Percentiles rank a stretch among this genome's conserved stretches.
Evolutionary conservation across 2,888 invertebrate species (phyloP).

Genomic region (Tachystola acroxantha): DNA sequence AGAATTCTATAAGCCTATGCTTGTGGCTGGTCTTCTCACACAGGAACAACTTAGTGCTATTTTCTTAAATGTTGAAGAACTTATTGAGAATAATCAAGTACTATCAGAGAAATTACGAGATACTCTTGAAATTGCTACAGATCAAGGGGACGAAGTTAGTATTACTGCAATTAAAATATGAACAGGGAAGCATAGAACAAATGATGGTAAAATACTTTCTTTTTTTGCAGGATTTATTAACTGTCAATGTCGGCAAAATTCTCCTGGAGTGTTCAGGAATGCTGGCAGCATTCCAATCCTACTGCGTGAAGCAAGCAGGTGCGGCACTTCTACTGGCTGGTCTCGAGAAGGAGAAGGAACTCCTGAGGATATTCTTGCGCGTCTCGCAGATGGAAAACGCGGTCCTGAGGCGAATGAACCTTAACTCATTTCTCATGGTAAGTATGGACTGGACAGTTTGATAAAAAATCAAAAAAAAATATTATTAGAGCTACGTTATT

Average conservation of each 20-base stretch:
- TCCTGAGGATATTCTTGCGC: slow-evolving; percentile 94
- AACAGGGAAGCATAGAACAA: no score
- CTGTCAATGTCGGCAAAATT: slow-evolving; percentile 93
- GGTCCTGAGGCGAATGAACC: slow-evolving; percentile 94
- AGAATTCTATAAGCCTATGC: slow-evolving; percentile 95
- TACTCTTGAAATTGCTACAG: slow-evolving; percentile 90
- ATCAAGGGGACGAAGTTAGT: slow-evolving; percentile 84
- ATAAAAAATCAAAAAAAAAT: background rate
- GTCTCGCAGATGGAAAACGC: slow-evolving; percentile 98
- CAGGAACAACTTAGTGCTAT: slow-evolving; percentile 94
- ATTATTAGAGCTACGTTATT: no score
- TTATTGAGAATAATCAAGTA: slow-evolving; percentile 91
- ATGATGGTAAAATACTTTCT: no score
- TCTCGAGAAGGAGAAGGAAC: slow-evolving; percentile 95
- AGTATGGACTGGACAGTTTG: slow-evolving; percentile 22
- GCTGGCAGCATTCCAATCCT: slow-evolving; percentile 96
- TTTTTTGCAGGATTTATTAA: slow-evolving; percentile 82
- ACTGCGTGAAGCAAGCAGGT: slow-evolving; percentile 95
- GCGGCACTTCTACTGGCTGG: slow-evolving; percentile 93
- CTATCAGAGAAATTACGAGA: slow-evolving; percentile 92
- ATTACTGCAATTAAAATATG: no score
- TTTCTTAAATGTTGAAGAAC: slow-evolving; percentile 95
- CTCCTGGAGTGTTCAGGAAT: slow-evolving; percentile 94
- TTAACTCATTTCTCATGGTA: slow-evolving; percentile 98
- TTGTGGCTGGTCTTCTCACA: slow-evolving; percentile 93